Evolutionary conservation across 2,888 invertebrate genomes (phyloP).

Genomic region (Synergus itoensis): DNA sequence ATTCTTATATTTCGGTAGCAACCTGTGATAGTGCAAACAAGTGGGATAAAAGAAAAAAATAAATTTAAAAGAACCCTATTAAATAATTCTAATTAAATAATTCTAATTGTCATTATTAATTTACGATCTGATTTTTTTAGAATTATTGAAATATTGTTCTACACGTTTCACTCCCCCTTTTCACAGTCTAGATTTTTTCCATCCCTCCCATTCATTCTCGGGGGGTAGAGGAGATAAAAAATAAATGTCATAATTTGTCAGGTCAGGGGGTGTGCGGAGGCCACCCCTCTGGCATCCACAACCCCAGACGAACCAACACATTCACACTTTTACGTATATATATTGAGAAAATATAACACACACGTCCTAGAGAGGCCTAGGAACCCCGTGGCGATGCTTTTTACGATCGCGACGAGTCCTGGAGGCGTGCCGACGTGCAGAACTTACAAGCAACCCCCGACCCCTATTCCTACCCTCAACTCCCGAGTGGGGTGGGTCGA

Average conservation of each 20-base stretch:
- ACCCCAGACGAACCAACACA: not conserved
- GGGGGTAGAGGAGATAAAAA: conserved; percentile 50
- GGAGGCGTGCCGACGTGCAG: conserved; percentile 69
- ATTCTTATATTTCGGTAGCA: no score
- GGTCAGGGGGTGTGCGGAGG: conserved; percentile 54
- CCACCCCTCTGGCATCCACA: conserved; percentile 7
- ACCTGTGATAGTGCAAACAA: no score
- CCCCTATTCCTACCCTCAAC: conserved; percentile 13
- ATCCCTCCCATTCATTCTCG: conserved; percentile 13
- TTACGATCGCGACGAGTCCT: conserved; percentile 64
- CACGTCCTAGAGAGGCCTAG: conserved; percentile 38
- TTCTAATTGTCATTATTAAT: no score
- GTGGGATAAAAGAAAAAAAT: no score
- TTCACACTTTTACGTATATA: not conserved
- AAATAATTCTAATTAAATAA: no score
- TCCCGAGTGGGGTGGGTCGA: conserved; percentile 53
- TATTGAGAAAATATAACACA: not conserved
- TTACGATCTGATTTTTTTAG: no score
- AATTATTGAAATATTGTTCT: not conserved
- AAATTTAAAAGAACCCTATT: no score
- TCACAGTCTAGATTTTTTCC: conserved; percentile 27
- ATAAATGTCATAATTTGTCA: conserved; percentile 63
- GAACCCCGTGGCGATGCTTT: conserved; percentile 62
- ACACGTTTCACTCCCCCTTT: conserved; percentile 12
- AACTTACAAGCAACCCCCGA: conserved; percentile 53